These are phyloP conservation scores for Lampropteryx suffumata DNA, from an alignment of 2,888 invertebrate genomes.

Conservation along the genomic window DNA sequence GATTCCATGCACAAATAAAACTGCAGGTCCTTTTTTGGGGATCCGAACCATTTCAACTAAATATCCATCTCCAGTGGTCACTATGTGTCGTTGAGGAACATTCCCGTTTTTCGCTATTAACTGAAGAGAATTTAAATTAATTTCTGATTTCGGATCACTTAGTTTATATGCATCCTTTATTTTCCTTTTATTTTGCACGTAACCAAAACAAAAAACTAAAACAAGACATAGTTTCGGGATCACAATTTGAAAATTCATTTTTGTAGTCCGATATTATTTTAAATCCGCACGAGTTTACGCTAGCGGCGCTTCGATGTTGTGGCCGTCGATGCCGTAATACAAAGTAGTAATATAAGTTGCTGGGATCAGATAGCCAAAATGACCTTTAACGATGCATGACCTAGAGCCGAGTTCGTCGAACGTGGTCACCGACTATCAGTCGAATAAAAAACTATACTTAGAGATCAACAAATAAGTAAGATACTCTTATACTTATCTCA, in stretches of 20 bases:
- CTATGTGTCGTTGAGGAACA: conserved; percentile 50
- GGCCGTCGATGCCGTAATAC: conserved; percentile 48
- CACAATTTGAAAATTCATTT: conserved; percentile 43
- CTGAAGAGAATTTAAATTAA: conserved; percentile 59
- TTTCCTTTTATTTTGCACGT: conserved; percentile 30
- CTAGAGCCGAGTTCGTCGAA: conserved; percentile 32
- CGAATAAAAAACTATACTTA: neutral
- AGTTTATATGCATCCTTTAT: conserved; percentile 27
- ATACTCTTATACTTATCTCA: no score
- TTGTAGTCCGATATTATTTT: conserved; percentile 25
- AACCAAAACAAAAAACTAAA: conserved; percentile 43
- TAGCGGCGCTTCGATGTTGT: conserved; percentile 36
- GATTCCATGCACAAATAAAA: conserved; percentile 67
- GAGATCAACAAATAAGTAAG: no score
- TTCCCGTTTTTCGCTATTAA: conserved; percentile 61
- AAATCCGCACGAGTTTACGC: conserved; percentile 30
- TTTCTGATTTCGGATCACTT: conserved; percentile 48
- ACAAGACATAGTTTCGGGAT: conserved; percentile 39
- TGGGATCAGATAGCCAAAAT: conserved; percentile 35
- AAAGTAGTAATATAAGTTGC: conserved; percentile 22
- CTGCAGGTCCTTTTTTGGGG: conserved; percentile 59
- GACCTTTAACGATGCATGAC: conserved; percentile 12
- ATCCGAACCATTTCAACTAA: conserved; percentile 58
- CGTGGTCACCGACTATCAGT: neutral
- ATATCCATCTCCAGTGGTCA: conserved; percentile 66